Conservation (phyloP, 2,797 vertebrate species). For the Melanotaenia boesemani region DNA sequence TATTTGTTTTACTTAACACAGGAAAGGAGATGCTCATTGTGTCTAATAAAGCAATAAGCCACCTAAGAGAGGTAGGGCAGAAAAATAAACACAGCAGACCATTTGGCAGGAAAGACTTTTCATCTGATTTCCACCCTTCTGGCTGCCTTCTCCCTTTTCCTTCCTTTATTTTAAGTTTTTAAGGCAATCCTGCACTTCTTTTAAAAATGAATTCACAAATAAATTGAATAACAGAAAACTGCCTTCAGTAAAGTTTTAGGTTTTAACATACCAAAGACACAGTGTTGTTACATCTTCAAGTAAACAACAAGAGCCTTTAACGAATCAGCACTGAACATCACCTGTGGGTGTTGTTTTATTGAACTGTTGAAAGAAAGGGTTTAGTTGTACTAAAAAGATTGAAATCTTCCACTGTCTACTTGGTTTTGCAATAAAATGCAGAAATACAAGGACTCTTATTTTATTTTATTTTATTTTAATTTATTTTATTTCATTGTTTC, state of each 20-base stretch:
- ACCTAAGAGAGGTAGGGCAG: neutral
- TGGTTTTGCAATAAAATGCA: too few relatives aligned
- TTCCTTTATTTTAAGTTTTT: constrained; percentile 26
- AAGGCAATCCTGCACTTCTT: constrained; percentile 10
- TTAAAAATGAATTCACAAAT: constrained; percentile 8
- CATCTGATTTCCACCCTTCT: constrained; percentile 37
- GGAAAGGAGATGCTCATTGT: constrained; percentile 22
- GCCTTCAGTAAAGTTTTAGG: neutral
- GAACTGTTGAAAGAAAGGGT: neutral
- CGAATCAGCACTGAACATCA: neutral
- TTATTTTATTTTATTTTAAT: too few relatives aligned
- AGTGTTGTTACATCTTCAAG: neutral
- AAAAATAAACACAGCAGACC: constrained; percentile 33
- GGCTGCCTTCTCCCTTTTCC: constrained; percentile 30
- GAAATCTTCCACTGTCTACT: too few relatives aligned
- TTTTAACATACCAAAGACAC: neutral
- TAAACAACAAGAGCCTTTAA: neutral
- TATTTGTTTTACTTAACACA: constrained; percentile 29
- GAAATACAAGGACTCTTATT: too few relatives aligned
- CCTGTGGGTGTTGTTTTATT: neutral
- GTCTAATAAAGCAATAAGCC: constrained; percentile 30
- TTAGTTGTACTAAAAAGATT: too few relatives aligned
- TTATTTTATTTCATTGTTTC: too few relatives aligned
- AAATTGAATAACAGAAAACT: constrained; percentile 7
- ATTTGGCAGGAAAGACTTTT: constrained; percentile 64